phyloP scores from a whole-genome alignment of 2,797 vertebrate genomes.

The Anguilla anguilla region DNA sequence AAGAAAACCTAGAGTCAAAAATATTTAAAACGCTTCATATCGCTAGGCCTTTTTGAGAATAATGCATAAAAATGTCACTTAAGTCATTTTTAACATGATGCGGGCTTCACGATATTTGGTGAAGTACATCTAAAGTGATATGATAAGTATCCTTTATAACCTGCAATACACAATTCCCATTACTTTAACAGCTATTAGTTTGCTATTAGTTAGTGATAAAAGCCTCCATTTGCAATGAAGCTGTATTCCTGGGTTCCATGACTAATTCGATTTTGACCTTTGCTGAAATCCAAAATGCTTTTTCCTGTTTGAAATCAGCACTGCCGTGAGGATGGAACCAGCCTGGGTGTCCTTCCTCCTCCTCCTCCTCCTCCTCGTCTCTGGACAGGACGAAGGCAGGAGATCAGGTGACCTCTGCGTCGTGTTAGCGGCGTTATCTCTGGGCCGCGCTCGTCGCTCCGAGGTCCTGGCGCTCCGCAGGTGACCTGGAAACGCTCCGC shows the following conservation, averaged over 20 bases:
- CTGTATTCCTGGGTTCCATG: neutral
- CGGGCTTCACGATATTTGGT: neutral
- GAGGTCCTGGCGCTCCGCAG: constrained; percentile 7
- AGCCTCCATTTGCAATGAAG: neutral
- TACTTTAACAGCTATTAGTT: neutral
- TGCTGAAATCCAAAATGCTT: neutral
- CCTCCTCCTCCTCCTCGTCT: neutral
- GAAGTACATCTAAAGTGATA: neutral
- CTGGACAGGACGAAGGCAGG: neutral
- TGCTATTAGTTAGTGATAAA: neutral
- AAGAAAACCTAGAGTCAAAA: constrained; percentile 33
- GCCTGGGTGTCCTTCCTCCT: neutral
- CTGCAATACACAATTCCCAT: neutral
- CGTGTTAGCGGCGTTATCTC: constrained; percentile 16
- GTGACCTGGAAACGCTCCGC: neutral
- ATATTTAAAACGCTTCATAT: constrained; percentile 56
- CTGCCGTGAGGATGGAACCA: neutral
- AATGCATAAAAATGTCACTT: neutral
- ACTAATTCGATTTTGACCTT: neutral
- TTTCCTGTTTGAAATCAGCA: neutral
- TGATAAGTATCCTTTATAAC: neutral
- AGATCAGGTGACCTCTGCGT: constrained; percentile 15
- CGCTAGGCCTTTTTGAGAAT: neutral
- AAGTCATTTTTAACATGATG: neutral
- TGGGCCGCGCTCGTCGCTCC: neutral